These are phyloP conservation scores for Drymodes brunneopygia DNA, from an alignment of 2,113 vertebrate species.

Conservation along the genomic window DNA sequence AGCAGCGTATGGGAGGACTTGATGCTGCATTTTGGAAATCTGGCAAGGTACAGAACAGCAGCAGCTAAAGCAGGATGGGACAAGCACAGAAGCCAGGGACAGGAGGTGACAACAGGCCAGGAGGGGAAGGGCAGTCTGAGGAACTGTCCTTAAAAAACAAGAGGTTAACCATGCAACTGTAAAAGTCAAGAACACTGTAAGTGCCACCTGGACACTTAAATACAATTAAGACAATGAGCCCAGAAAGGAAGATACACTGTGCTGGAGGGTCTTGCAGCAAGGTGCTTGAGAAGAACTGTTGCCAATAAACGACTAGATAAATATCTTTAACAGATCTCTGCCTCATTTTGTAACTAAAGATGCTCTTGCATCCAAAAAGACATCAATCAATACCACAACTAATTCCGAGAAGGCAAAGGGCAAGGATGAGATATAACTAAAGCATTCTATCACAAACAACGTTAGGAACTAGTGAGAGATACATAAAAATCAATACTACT, in stretches of 20 bases:
- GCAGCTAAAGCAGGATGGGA: not conserved
- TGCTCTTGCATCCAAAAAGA: not conserved
- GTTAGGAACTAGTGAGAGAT: not conserved
- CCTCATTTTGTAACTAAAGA: not conserved
- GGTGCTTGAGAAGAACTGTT: not conserved
- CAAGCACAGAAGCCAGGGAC: not conserved
- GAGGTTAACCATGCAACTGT: not conserved
- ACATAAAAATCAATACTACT: not conserved
- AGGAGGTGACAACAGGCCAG: not conserved
- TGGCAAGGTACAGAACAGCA: not conserved
- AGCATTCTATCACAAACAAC: not conserved
- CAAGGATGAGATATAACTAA: not conserved
- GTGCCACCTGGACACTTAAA: not conserved
- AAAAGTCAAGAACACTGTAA: not conserved
- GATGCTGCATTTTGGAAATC: not conserved
- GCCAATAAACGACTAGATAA: not conserved
- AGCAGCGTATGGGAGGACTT: not conserved
- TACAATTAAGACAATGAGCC: accelerated
- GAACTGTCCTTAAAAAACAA: not conserved
- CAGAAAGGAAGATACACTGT: accelerated
- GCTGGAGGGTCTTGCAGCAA: not conserved
- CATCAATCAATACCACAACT: not conserved
- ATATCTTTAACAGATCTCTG: not conserved
- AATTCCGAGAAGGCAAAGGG: not conserved
- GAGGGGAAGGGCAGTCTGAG: not conserved